Conservation (phyloP, 2,888 invertebrate species). For the Rotaria macrura region DNA sequence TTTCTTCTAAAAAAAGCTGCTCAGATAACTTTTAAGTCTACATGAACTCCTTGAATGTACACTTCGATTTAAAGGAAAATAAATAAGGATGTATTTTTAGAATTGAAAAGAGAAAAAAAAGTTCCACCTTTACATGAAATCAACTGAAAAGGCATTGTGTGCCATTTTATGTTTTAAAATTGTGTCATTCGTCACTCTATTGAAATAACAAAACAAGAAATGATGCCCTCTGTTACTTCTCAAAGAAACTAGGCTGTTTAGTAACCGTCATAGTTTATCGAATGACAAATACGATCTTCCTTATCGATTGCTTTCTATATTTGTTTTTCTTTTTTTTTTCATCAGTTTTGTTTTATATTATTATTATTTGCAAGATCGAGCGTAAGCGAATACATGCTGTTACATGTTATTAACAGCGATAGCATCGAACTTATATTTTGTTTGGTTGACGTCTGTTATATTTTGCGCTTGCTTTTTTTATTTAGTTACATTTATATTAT, state of each 20-base stretch:
- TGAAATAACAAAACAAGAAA: neutral
- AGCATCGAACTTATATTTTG: neutral
- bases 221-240: neutral
- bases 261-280: neutral
- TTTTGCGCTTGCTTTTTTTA: neutral
- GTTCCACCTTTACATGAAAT: neutral
- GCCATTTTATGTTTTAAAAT: neutral
- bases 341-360: neutral
- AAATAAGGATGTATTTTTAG: neutral
- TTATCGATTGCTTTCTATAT: neutral
- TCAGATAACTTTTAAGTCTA: no score
- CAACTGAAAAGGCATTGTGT: neutral
- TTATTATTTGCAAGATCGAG: neutral
- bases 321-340: neutral
- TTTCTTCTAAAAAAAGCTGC: no score
- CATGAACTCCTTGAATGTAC: no score
- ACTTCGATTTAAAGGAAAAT: no score
- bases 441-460: neutral
- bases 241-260: neutral
- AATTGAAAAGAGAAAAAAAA: neutral
- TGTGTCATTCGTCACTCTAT: neutral
- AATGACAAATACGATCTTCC: neutral
- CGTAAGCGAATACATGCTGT: neutral
- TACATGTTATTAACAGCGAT: neutral
- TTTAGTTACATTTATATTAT: neutral